These are phyloP conservation scores for Metallyticus violacea DNA, from an alignment of 2,888 invertebrate genomes.

Conservation along the genomic window DNA sequence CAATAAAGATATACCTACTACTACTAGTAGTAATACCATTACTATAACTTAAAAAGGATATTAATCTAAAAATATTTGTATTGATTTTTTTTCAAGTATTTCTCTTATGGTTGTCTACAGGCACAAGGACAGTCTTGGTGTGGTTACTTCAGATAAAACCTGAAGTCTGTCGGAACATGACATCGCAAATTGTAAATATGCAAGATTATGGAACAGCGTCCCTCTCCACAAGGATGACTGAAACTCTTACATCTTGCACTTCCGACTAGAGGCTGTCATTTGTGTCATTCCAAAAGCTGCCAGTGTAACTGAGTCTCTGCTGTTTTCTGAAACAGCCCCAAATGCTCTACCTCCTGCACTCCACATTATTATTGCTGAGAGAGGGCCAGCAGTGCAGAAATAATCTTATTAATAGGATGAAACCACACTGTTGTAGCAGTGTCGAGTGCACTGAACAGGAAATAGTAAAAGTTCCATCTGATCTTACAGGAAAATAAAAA, in stretches of 20 bases:
- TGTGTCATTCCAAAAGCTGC: neutral
- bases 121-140: slow-evolving; percentile 23
- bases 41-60: too few relatives aligned
- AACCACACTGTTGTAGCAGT: neutral
- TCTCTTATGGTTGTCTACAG: neutral
- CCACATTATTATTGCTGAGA: neutral
- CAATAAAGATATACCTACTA: too few relatives aligned
- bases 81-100: neutral
- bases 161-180: neutral
- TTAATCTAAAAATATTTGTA: too few relatives aligned
- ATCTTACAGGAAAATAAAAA: neutral
- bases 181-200: neutral
- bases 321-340: neutral
- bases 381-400: neutral
- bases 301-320: neutral
- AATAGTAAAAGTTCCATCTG: too few relatives aligned
- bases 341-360: neutral
- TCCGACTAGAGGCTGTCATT: neutral
- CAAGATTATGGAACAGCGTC: neutral
- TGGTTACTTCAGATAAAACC: slow-evolving; percentile 23
- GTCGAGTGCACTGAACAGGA: neutral
- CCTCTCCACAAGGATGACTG: neutral
- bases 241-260: neutral
- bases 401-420: neutral
- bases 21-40: too few relatives aligned